Conservation (phyloP, 2,888 invertebrate genomes). For the Drosophila paramelanica region DNA sequence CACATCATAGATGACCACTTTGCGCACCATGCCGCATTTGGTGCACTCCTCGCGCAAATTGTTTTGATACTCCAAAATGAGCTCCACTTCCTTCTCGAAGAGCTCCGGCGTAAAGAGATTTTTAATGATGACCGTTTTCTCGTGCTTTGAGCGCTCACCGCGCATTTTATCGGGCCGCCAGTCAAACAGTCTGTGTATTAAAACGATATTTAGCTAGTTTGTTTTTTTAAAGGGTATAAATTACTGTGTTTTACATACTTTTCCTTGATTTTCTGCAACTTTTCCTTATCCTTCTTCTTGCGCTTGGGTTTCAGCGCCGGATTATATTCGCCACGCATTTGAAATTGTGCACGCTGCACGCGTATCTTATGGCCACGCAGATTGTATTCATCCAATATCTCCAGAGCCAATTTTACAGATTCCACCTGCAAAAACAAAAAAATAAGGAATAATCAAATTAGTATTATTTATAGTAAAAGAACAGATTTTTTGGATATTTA, state of each 20-base stretch:
- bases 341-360: constrained; percentile 97
- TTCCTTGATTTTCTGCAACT: constrained; percentile 95
- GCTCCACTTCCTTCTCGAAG: constrained; percentile 94
- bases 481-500: too few relatives aligned
- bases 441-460: not conserved
- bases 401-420: constrained; percentile 96
- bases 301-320: constrained; percentile 96
- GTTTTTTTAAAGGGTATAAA: too few relatives aligned
- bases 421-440: constrained; percentile 88
- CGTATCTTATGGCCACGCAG: constrained; percentile 92
- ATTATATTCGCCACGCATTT: constrained; percentile 97
- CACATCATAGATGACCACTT: constrained; percentile 95
- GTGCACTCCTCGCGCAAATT: constrained; percentile 95
- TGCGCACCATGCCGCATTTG: constrained; percentile 96
- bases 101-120: constrained; percentile 95
- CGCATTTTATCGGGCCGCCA: constrained; percentile 97
- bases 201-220: not conserved
- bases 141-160: constrained; percentile 94
- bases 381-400: constrained; percentile 94
- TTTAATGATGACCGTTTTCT: constrained; percentile 95
- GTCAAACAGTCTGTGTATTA: constrained; percentile 90
- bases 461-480: too few relatives aligned
- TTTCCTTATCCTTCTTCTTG: constrained; percentile 95
- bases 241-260: constrained; percentile 86
- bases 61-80: constrained; percentile 95